These are phyloP conservation scores for Actias luna DNA, from an alignment of 2,888 invertebrate species.

Conservation along the genomic window DNA sequence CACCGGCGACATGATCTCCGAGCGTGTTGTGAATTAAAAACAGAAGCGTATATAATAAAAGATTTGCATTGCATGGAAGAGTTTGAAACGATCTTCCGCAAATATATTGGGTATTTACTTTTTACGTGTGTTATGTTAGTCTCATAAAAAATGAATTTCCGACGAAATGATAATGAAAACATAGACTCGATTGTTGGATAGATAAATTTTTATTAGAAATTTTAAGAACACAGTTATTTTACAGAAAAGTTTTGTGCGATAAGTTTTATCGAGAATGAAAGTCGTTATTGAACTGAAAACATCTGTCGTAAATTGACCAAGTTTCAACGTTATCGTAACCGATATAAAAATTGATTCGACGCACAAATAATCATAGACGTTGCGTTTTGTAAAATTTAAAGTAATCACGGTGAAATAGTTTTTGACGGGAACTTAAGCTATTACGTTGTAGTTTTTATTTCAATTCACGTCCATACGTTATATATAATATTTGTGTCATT, in stretches of 20 bases:
- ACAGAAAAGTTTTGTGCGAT: background rate
- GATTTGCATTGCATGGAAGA: background rate
- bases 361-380: background rate
- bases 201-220: too few relatives aligned
- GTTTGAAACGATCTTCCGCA: background rate
- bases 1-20: background rate
- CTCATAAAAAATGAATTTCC: too few relatives aligned
- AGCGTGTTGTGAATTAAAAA: background rate
- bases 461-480: too few relatives aligned
- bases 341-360: background rate
- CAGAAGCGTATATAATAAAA: background rate
- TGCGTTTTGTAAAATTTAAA: background rate
- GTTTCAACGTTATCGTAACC: background rate
- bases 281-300: slow-evolving; percentile 13
- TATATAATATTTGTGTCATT: too few relatives aligned
- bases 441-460: too few relatives aligned
- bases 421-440: too few relatives aligned
- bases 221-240: too few relatives aligned
- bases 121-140: too few relatives aligned
- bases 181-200: too few relatives aligned
- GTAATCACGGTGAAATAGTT: too few relatives aligned
- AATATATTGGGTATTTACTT: too few relatives aligned
- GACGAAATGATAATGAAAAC: too few relatives aligned
- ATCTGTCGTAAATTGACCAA: slow-evolving; percentile 8
- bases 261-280: slow-evolving; percentile 1